A percentile compares a stretch with the other conserved stretches of the same genome.
These are phyloP conservation scores for Sterna hirundo DNA, from an alignment of 2,113 vertebrate species.

Conservation along the genomic window DNA sequence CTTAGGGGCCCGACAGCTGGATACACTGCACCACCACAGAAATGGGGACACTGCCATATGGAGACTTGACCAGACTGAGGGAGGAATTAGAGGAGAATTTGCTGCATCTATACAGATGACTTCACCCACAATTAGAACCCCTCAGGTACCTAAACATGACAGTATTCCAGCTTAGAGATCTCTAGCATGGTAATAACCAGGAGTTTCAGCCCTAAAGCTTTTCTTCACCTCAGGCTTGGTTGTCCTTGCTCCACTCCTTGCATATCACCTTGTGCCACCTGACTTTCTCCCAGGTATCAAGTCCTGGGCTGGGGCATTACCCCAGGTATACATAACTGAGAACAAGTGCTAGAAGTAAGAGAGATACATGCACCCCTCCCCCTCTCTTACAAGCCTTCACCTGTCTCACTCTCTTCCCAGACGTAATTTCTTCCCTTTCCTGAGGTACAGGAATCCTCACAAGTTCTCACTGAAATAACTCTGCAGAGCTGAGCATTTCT, in stretches of 20 bases:
- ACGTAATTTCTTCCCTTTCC: neutral
- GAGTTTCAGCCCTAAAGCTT: neutral
- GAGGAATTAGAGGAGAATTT: neutral
- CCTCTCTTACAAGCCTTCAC: neutral
- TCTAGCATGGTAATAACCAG: neutral
- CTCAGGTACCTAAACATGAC: neutral
- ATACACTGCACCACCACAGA: neutral
- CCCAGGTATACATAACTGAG: rapidly evolving
- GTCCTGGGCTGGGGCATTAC: neutral
- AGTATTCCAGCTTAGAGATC: neutral
- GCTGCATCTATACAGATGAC: neutral
- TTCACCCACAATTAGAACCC: neutral
- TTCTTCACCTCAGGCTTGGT: neutral
- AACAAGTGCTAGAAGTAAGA: neutral
- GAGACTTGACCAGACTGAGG: neutral
- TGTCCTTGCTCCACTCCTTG: neutral
- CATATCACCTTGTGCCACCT: neutral
- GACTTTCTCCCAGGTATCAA: neutral
- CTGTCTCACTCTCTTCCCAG: neutral
- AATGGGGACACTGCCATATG: neutral
- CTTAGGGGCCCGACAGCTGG: neutral
- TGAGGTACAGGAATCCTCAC: neutral
- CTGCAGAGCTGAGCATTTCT: neutral
- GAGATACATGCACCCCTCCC: neutral
- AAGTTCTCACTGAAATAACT: neutral